Percentiles rank a stretch among this genome's conserved stretches.
Evolutionary conservation across 2,797 vertebrate genomes (phyloP).

Genomic region (Heliangelus exortis): DNA sequence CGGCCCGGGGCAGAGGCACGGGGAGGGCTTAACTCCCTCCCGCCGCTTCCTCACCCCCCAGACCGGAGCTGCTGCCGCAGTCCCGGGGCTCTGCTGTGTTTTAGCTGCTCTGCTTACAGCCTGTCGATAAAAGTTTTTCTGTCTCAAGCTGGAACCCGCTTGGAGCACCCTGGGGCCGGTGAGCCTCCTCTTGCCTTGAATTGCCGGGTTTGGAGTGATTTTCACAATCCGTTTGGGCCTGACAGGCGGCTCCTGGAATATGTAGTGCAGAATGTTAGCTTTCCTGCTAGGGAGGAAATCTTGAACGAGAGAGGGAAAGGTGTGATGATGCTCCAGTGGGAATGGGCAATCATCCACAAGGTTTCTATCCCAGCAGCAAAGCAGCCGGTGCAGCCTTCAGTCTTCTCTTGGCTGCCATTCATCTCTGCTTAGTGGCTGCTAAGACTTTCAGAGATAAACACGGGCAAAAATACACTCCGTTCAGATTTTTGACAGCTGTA

Average conservation of each 20-base stretch:
- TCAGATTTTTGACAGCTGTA: conserved; percentile 77
- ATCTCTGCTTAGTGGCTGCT: conserved; percentile 20
- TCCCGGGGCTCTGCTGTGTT: too few species aligned
- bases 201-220: background rate
- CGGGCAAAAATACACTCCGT: conserved; percentile 23
- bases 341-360: background rate
- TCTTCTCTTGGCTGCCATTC: background rate
- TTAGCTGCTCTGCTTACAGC: background rate
- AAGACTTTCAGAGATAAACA: conserved; percentile 65
- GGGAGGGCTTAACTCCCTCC: background rate
- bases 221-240: accelerated
- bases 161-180: accelerated
- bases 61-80: background rate
- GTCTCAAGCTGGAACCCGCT: accelerated
- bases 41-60: background rate
- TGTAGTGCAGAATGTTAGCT: accelerated
- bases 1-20: accelerated
- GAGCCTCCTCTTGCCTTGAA: background rate
- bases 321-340: background rate
- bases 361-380: background rate
- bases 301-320: background rate
- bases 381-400: background rate
- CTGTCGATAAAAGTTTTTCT: background rate
- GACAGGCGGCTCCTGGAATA: accelerated
- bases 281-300: background rate